These are phyloP conservation scores for Caenorhabditis inopinata DNA, from an alignment of 1,140 invertebrate genomes.

Conservation along the genomic window DNA sequence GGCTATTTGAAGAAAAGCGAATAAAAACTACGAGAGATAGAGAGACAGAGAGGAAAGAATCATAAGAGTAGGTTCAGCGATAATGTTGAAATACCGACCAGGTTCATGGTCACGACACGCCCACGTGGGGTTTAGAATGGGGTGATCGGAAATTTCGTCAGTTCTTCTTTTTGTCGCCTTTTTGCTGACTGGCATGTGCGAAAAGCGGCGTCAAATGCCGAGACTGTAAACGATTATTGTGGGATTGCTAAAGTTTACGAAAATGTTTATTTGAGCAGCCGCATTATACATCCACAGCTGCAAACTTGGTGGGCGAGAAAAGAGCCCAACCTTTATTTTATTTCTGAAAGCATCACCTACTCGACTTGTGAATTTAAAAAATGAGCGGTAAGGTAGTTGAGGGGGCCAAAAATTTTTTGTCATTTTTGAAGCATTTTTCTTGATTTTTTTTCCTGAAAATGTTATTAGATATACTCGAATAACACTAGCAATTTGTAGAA, in stretches of 20 bases:
- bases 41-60: background rate
- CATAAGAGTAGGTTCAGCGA: too few species aligned
- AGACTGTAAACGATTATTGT: background rate
- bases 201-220: background rate
- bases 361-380: too few species aligned
- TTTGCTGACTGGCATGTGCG: conserved; percentile 13
- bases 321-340: too few species aligned
- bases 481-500: too few species aligned
- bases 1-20: background rate
- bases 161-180: background rate
- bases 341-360: too few species aligned
- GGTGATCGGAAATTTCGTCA: conserved; percentile 6
- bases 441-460: too few species aligned
- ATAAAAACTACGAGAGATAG: background rate
- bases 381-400: too few species aligned
- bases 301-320: conserved; percentile 5
- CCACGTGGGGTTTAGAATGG: background rate
- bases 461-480: too few species aligned
- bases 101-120: too few species aligned
- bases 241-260: background rate
- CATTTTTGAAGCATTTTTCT: too few species aligned
- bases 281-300: background rate
- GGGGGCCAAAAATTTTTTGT: too few species aligned
- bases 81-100: too few species aligned
- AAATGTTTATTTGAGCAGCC: background rate